Percentiles rank a stretch among this genome's conserved stretches.
Evolutionary conservation across 2,797 vertebrate species (phyloP).

Genomic region (Serranus cabrilla): DNA sequence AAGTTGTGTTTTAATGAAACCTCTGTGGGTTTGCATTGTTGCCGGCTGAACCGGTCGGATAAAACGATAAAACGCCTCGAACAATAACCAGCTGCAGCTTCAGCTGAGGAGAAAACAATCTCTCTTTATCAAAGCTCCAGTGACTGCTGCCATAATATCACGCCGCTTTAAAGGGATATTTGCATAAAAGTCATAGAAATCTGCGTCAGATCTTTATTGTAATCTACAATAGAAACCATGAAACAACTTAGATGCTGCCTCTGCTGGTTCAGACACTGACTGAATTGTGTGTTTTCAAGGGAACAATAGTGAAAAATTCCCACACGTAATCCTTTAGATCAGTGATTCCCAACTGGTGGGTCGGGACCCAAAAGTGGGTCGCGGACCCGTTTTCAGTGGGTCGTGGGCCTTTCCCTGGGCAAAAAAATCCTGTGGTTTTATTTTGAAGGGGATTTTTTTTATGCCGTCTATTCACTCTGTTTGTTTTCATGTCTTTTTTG

Average conservation of each 20-base stretch:
- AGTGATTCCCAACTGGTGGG: no score
- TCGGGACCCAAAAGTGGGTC: no score
- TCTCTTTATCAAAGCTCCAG: slow-evolving; percentile 45
- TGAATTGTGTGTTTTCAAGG: slow-evolving; percentile 37
- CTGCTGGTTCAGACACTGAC: not conserved
- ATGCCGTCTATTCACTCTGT: no score
- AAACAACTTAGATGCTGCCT: slow-evolving; percentile 19
- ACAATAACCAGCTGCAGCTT: slow-evolving; percentile 52
- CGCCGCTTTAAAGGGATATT: slow-evolving; percentile 37
- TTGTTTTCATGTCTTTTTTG: no score
- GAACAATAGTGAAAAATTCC: slow-evolving; percentile 13
- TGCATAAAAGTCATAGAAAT: slow-evolving; percentile 22
- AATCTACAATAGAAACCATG: slow-evolving; percentile 43
- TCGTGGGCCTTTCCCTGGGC: no score
- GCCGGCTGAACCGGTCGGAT: slow-evolving; percentile 57
- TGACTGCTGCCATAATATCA: slow-evolving; percentile 34
- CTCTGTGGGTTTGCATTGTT: slow-evolving; percentile 50
- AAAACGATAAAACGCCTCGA: slow-evolving; percentile 43
- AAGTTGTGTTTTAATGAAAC: slow-evolving; percentile 67
- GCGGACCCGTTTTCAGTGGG: no score
- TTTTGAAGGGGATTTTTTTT: no score
- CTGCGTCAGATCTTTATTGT: slow-evolving; percentile 30
- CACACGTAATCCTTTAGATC: slow-evolving; percentile 23
- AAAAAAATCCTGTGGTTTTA: no score
- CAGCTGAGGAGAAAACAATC: slow-evolving; percentile 30